Conservation (phyloP, 1,140 invertebrate genomes). For the Plectrocnemia conspersa region DNA sequence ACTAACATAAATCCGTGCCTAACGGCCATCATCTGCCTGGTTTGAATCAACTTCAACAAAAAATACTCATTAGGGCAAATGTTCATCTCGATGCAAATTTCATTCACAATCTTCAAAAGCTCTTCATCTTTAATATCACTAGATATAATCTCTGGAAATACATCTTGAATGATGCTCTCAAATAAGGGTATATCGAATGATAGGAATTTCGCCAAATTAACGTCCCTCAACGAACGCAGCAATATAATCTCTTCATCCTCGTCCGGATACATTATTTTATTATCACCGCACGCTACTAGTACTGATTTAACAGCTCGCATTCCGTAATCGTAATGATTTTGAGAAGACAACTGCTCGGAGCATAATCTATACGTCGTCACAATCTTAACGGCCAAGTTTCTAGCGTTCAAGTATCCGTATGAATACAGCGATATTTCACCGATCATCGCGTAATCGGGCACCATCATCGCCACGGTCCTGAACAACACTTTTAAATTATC, state of each 20-base stretch:
- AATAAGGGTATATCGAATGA: constrained; percentile 85
- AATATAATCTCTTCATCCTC: constrained; percentile 75
- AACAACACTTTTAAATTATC: constrained; percentile 84
- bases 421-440: constrained; percentile 90
- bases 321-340: constrained; percentile 91
- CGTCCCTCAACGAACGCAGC: constrained; percentile 81
- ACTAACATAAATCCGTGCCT: constrained; percentile 92
- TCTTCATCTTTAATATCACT: constrained; percentile 70
- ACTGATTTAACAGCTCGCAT: constrained; percentile 75
- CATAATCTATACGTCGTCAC: constrained; percentile 88
- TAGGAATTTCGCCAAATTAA: constrained; percentile 91
- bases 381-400: constrained; percentile 82
- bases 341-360: constrained; percentile 86
- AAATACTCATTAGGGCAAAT: constrained; percentile 66
- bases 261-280: constrained; percentile 77
- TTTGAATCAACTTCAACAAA: constrained; percentile 74
- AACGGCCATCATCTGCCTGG: constrained; percentile 90
- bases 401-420: constrained; percentile 86
- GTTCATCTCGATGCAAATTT: constrained; percentile 61
- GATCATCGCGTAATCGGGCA: constrained; percentile 86
- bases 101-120: constrained; percentile 55
- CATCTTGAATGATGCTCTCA: constrained; percentile 84
- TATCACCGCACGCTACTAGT: constrained; percentile 74
- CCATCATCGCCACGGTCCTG: constrained; percentile 89
- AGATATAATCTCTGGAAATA: constrained; percentile 77